Evolutionary conservation across 2,797 vertebrate species (phyloP).

Genomic region (Sorex maritimensis): DNA sequence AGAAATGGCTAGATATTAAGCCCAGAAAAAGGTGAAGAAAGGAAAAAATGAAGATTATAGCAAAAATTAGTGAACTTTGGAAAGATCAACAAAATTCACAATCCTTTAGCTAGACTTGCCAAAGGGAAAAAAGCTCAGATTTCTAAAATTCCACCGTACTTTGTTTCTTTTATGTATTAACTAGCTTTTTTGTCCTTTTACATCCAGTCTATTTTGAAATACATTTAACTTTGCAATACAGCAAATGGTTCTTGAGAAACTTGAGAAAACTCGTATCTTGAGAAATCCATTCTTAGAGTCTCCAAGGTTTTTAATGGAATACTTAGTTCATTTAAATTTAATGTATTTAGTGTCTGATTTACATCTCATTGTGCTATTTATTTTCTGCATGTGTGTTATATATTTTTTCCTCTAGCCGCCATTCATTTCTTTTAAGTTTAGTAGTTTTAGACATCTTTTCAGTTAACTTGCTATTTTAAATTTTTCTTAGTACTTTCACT

Average conservation of each 20-base stretch:
- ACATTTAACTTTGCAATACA: conserved; percentile 10
- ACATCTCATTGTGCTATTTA: conserved; percentile 38
- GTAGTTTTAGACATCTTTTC: conserved; percentile 40
- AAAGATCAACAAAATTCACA: neutral
- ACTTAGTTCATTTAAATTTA: conserved; percentile 67
- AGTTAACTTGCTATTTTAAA: conserved; percentile 33
- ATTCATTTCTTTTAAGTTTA: conserved; percentile 73
- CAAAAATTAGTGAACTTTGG: conserved; percentile 30
- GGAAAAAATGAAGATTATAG: conserved; percentile 34
- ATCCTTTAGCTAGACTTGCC: conserved; percentile 14
- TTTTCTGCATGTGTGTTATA: conserved; percentile 4
- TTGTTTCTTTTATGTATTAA: conserved; percentile 40
- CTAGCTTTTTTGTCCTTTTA: conserved; percentile 52
- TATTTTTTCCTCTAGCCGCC: conserved; percentile 30
- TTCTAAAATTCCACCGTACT: conserved; percentile 41
- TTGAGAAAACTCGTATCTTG: no score
- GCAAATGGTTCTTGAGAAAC: neutral
- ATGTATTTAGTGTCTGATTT: conserved; percentile 28
- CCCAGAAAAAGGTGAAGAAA: conserved; percentile 25
- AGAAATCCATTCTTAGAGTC: no score
- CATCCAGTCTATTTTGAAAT: conserved; percentile 19
- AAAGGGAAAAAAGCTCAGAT: conserved; percentile 23
- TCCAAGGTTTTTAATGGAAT: neutral
- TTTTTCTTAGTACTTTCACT: conserved; percentile 35
- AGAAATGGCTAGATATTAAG: conserved; percentile 40